Evolutionary conservation across 2,797 vertebrate species (phyloP), one percentile per base, ranked within the genome.

Genomic region (Tokudaia muenninki): DNA sequence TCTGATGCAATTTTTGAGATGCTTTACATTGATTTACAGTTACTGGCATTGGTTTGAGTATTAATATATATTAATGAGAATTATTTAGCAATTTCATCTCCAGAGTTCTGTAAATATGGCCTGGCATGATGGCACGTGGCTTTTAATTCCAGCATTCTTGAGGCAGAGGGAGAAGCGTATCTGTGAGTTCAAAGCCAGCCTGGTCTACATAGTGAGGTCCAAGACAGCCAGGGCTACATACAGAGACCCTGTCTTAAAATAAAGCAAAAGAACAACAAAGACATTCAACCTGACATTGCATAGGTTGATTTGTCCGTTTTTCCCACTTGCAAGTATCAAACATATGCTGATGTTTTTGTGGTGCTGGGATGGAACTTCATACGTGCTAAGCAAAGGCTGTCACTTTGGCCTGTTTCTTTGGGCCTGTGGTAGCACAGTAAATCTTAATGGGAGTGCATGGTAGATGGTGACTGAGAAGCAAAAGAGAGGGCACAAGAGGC

Each of bases 211-310:
- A 61, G 22, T 61, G 80, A 82, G n/a, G 22, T 82, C n/a, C 34
- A 82, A 12, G 21, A 37, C 22, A 82, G 55, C 80, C 22, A 41
- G 80, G 22, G 21, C 12, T 41, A 37, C 55, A 59, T 16, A 82
- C 21, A 59, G 22, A 59, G 52, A 22, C 19, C 41, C 41, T 52
- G 31, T 55, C 31, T 55, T 50, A 55, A 77, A 89, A 72, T 74
- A 87, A 94, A 89, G 61, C 63, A 81, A 94, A 93, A 84, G 83
- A 89, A 63, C 84, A 87, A 89, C 37, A 34, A 89, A 90, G 31
- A 17, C 31, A 31, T 22, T 59, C 26, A n/a, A n/a, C 19, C 29
- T 82, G 65, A 44, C 37, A 34, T 65, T 22, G 7, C 50, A 16
- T 55, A 50, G 41, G 10, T 41, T 82, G 41, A 84, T 88, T 82